Percentiles rank a stretch among this genome's conserved stretches.
These are phyloP conservation scores for Engystomops pustulosus DNA, from an alignment of 2,113 vertebrate species.

Conservation along the genomic window DNA sequence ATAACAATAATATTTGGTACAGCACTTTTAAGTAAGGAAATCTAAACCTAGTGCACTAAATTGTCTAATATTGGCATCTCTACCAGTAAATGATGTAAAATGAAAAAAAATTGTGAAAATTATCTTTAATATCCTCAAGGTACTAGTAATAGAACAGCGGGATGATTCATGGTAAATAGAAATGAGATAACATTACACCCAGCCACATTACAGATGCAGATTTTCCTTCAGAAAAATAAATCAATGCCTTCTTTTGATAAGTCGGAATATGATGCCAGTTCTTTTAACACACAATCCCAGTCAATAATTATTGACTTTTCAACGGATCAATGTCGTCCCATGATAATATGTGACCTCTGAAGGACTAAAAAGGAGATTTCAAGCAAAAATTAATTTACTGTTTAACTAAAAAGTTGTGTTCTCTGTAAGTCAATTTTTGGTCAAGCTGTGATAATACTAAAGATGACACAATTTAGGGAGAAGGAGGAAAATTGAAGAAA, in stretches of 20 bases:
- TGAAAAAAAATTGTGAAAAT: constrained; percentile 10
- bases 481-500: constrained; percentile 16
- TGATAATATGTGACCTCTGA: constrained; percentile 73
- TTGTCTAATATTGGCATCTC: constrained; percentile 5
- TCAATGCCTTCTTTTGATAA: constrained; percentile 55
- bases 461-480: constrained; percentile 17
- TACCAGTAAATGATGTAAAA: constrained; percentile 32
- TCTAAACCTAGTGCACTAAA: background rate
- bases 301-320: constrained; percentile 69
- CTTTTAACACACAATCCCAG: constrained; percentile 53
- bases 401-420: constrained; percentile 73
- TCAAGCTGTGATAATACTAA: constrained; percentile 67
- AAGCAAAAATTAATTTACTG: constrained; percentile 73
- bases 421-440: constrained; percentile 66
- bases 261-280: constrained; percentile 52
- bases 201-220: constrained; percentile 30
- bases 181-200: constrained; percentile 45
- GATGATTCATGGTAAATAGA: constrained; percentile 10
- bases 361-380: constrained; percentile 66
- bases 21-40: too few relatives aligned
- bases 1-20: too few relatives aligned
- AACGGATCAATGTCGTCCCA: constrained; percentile 68
- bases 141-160: constrained; percentile 5
- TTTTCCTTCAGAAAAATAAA: constrained; percentile 47
- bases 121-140: background rate